A percentile compares a stretch with the other conserved stretches of the same genome.
phyloP scores from a whole-genome alignment of 2,888 invertebrate genomes.

The Acronicta alni region DNA sequence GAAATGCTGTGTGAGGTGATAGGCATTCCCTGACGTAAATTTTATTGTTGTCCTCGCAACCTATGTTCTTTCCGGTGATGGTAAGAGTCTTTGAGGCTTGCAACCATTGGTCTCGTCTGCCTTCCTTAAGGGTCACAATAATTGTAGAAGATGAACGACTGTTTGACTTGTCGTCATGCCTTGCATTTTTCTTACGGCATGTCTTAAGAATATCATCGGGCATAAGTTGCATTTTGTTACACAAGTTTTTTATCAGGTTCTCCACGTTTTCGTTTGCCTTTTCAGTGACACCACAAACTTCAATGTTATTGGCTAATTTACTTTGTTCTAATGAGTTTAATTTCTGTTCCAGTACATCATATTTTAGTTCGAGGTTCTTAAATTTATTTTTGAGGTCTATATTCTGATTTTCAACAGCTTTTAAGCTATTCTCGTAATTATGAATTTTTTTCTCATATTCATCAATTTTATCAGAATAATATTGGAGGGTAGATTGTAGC shows the following conservation, averaged over 20 bases:
- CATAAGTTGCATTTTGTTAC: conserved; percentile 2
- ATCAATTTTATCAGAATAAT: no score
- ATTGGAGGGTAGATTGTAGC: no score
- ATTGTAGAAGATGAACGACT: background rate
- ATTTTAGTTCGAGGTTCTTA: no score
- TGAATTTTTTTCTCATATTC: no score
- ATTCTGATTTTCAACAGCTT: no score
- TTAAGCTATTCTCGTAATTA: no score
- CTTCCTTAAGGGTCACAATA: background rate
- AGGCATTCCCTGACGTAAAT: conserved; percentile 9
- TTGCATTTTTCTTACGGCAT: conserved; percentile 3
- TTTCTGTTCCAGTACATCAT: no score
- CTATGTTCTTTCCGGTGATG: conserved; percentile 9
- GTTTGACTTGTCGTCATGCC: background rate
- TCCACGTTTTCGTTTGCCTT: background rate
- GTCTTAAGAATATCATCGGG: background rate
- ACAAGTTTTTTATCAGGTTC: background rate
- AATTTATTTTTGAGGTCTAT: background rate
- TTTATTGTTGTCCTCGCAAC: background rate
- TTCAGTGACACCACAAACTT: conserved; percentile 9
- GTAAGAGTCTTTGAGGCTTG: conserved; percentile 4
- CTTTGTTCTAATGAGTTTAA: background rate
- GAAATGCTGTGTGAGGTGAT: conserved; percentile 8
- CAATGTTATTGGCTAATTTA: conserved; percentile 7
- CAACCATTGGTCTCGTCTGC: conserved; percentile 8